Evolutionary conservation across 2,888 invertebrate genomes (phyloP).

Genomic region (Netelia fuscicornis): DNA sequence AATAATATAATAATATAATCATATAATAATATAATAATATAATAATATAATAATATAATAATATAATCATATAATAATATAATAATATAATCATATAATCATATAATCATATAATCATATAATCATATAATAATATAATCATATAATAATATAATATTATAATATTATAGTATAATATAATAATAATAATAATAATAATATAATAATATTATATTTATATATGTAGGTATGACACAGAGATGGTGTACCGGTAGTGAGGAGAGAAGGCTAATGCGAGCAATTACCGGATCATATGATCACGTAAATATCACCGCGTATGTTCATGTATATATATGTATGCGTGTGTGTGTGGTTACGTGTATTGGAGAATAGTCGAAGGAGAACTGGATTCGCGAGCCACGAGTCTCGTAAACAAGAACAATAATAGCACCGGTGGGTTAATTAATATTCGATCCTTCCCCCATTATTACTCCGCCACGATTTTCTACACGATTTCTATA

Average conservation of each 20-base stretch:
- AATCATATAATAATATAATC: no score
- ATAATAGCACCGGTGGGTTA: conserved; percentile 8
- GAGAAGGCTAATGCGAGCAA: conserved; percentile 61
- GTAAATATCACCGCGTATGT: conserved; percentile 47
- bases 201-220: conserved; percentile 7
- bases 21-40: no score
- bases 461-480: neutral
- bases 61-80: no score
- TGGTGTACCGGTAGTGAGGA: conserved; percentile 50
- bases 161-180: neutral
- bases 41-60: no score
- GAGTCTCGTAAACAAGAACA: conserved; percentile 44
- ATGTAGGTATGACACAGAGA: neutral
- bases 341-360: neutral
- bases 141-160: no score
- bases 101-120: no score
- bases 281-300: conserved; percentile 60
- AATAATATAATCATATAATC: no score
- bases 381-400: conserved; percentile 45
- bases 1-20: no score
- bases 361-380: neutral
- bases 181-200: no score
- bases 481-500: neutral
- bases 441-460: conserved; percentile 13
- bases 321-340: no score